Conservation (phyloP, 2,888 invertebrate genomes). For the Volucella inflata region DNA sequence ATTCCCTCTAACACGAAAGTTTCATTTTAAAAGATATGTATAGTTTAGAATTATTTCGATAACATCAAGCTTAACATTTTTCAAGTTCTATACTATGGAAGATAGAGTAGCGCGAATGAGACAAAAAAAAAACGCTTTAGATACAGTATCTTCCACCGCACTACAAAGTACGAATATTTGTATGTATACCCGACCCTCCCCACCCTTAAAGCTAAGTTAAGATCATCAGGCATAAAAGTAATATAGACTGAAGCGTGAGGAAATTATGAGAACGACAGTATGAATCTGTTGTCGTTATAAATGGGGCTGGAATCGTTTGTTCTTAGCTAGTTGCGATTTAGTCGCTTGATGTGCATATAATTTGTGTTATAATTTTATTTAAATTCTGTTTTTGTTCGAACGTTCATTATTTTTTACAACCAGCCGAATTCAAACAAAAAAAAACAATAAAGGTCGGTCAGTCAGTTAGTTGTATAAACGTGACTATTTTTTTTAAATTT, state of each 20-base stretch:
- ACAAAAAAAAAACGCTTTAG: constrained; percentile 44
- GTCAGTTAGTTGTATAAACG: constrained; percentile 20
- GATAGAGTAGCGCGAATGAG: constrained; percentile 27
- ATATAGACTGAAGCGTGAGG: constrained; percentile 52
- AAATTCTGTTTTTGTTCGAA: constrained; percentile 21
- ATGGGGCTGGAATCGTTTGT: constrained; percentile 81
- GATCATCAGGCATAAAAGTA: constrained; percentile 47
- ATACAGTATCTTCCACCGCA: constrained; percentile 33
- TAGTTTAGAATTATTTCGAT: constrained; percentile 35
- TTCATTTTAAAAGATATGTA: constrained; percentile 41
- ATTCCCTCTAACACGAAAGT: neutral
- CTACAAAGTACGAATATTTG: constrained; percentile 10
- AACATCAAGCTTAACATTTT: constrained; percentile 28
- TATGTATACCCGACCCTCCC: constrained; percentile 39
- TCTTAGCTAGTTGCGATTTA: constrained; percentile 82
- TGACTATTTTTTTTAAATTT: neutral
- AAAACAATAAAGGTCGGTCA: constrained; percentile 58
- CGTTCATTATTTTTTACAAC: constrained; percentile 48
- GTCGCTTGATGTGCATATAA: constrained; percentile 75
- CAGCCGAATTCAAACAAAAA: constrained; percentile 65
- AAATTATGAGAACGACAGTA: constrained; percentile 67
- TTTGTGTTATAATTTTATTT: constrained; percentile 15
- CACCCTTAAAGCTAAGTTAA: constrained; percentile 27
- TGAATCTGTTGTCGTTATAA: constrained; percentile 81
- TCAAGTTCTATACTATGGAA: constrained; percentile 28